Base-by-base conservation (phyloP, 2,113 vertebrate genomes). In the Pluvianellus socialis region DNA sequence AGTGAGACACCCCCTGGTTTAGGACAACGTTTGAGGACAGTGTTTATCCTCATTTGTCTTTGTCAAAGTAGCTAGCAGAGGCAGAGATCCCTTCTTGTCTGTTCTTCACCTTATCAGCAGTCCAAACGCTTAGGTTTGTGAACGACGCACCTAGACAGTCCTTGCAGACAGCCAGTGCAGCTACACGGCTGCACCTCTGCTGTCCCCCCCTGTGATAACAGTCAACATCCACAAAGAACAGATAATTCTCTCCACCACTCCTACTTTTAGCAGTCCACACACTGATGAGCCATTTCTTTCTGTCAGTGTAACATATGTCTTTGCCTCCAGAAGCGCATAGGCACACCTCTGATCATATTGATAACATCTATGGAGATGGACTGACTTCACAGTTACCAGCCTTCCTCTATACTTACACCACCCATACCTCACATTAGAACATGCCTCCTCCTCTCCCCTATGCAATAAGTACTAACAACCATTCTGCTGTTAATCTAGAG, bases 261-360 rank as follows among this genome's bases (percentile, higher is more conserved):
- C 50, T 59, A 2, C 40, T 52, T 52, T 32, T 32, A 80, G 65
- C 14, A 74, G 35, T 27, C 9, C n/a, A 53, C 9, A 79, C 67
- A 15, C 14, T 47, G 28, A 49, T 20, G 3, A 85, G 49, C 47
- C n/a, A 35, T 35, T 86, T 86, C 38, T 32, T 71, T 49, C 88
- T 70, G 5, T 50, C 55, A 32, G 10, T 2, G 2, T 5, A 61
- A n/a, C 6, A 20, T 3, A 32, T 0, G 1, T 10, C 47, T 47
- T 42, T 52, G 38, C 62, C 59, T 90, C 74, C 24, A 50, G 73
- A 72, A 61, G 30, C 20, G 68, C 21, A 83, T 61, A 63, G 4
- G 7, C 33, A 76, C 7, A 28, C 16, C 50, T 79, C 50, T 32
- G 12, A 61, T 40, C 45, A 45, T 7, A 44, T 0, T 14, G 9